Evolutionary conservation across 2,797 vertebrate genomes (phyloP).

Genomic region (Rhodeus uyekii): DNA sequence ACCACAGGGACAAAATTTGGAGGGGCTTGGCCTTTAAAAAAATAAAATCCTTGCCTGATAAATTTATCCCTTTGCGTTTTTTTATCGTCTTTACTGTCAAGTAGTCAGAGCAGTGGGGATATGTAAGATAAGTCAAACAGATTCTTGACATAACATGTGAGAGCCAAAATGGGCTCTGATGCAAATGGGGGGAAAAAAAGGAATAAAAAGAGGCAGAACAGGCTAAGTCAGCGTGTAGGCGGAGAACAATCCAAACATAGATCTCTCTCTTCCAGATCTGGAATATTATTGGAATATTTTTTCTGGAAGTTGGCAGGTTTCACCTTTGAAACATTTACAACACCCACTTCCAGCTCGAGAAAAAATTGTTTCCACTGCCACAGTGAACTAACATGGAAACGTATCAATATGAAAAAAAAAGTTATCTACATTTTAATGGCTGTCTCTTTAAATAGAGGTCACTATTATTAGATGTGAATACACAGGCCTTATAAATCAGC

Average conservation of each 20-base stretch:
- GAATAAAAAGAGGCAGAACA: slow-evolving; percentile 2
- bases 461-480: background rate
- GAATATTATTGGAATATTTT: slow-evolving; percentile 43
- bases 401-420: background rate
- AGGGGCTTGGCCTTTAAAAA: background rate
- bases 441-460: background rate
- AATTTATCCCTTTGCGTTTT: slow-evolving; percentile 25
- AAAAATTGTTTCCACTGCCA: background rate
- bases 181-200: slow-evolving; percentile 33
- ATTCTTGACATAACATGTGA: slow-evolving; percentile 33
- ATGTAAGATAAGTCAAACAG: slow-evolving; percentile 17
- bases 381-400: background rate
- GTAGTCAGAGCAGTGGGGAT: slow-evolving; percentile 22
- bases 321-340: background rate
- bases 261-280: slow-evolving; percentile 14
- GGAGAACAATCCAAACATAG: slow-evolving; percentile 48
- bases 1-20: slow-evolving; percentile 22
- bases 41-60: slow-evolving; percentile 14
- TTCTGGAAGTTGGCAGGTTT: slow-evolving; percentile 26
- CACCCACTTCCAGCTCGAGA: background rate
- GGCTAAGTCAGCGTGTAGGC: slow-evolving; percentile 49
- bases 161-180: slow-evolving; percentile 26
- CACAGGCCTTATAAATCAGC: slow-evolving; percentile 23
- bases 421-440: slow-evolving; percentile 1
- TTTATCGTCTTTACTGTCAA: slow-evolving; percentile 47